A percentile compares a stretch with the other conserved stretches of the same genome.
phyloP scores from a whole-genome alignment of 2,113 vertebrate genomes.

The Coptodon rendalli region DNA sequence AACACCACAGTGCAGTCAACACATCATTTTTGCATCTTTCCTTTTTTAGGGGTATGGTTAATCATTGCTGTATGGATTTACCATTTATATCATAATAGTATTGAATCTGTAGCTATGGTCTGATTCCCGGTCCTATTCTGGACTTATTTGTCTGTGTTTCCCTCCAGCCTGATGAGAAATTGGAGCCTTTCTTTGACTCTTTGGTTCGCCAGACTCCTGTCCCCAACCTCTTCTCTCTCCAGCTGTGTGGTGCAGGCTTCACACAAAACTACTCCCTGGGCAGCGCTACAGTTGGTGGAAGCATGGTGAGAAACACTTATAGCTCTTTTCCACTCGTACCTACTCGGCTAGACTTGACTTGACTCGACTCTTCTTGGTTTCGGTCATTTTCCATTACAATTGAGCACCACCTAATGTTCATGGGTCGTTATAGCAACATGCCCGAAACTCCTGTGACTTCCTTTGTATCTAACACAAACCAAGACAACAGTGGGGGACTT shows the following conservation, averaged over 20 bases:
- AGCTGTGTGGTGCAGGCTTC: conserved; percentile 90
- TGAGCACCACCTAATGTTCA: background rate
- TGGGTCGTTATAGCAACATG: background rate
- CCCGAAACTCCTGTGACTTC: background rate
- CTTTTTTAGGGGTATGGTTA: background rate
- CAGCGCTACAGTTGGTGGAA: conserved; percentile 88
- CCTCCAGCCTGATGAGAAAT: conserved; percentile 83
- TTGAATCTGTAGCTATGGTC: background rate
- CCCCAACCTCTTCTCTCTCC: conserved; percentile 93
- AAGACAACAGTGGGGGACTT: background rate
- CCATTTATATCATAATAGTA: background rate
- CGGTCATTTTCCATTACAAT: background rate
- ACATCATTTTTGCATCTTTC: background rate
- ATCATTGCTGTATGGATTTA: background rate
- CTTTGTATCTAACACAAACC: background rate
- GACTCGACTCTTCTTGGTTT: background rate
- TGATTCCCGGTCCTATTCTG: background rate
- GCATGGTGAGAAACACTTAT: conserved; percentile 80
- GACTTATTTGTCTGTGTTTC: background rate
- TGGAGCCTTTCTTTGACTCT: conserved; percentile 97
- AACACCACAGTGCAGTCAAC: background rate
- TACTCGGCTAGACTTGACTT: background rate
- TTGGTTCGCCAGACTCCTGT: conserved; percentile 90
- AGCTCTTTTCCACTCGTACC: background rate
- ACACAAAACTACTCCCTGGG: conserved; percentile 84